phyloP scores from a whole-genome alignment of 2,888 invertebrate genomes.

The Drosophila longiperda region DNA sequence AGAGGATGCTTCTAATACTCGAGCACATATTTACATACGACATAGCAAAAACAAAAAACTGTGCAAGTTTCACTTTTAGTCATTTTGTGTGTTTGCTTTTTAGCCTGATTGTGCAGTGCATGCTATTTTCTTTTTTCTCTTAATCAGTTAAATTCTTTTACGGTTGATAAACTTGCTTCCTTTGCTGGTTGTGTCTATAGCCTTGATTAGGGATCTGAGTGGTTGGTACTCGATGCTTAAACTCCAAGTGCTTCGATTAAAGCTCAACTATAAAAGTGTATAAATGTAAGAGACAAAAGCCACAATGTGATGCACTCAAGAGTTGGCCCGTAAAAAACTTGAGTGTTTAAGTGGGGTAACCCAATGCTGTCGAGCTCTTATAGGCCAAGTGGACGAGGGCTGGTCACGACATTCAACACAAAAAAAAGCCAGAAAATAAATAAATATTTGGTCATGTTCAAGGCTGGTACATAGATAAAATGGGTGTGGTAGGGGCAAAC shows the following conservation, averaged over 20 bases:
- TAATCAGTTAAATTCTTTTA: conserved; percentile 64
- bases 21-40: conserved; percentile 28
- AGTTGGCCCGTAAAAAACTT: conserved; percentile 70
- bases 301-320: conserved; percentile 64
- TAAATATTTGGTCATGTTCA: conserved; percentile 42
- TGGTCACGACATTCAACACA: conserved; percentile 52
- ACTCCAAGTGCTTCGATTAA: conserved; percentile 44
- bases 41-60: conserved; percentile 8
- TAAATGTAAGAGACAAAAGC: conserved; percentile 63
- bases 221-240: conserved; percentile 15
- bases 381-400: conserved; percentile 55
- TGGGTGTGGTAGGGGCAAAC: conserved; percentile 1
- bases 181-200: not conserved
- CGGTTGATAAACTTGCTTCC: conserved; percentile 36
- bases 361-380: conserved; percentile 50
- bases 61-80: conserved; percentile 29
- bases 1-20: conserved; percentile 28
- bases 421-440: conserved; percentile 16
- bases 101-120: conserved; percentile 24
- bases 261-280: conserved; percentile 57
- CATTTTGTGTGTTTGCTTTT: conserved; percentile 19
- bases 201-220: not conserved
- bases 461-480: conserved; percentile 11
- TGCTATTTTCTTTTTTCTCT: conserved; percentile 29
- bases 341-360: conserved; percentile 64